Evolutionary conservation across 2,888 invertebrate species (phyloP).

Genomic region (Gnatocerus cornutus): DNA sequence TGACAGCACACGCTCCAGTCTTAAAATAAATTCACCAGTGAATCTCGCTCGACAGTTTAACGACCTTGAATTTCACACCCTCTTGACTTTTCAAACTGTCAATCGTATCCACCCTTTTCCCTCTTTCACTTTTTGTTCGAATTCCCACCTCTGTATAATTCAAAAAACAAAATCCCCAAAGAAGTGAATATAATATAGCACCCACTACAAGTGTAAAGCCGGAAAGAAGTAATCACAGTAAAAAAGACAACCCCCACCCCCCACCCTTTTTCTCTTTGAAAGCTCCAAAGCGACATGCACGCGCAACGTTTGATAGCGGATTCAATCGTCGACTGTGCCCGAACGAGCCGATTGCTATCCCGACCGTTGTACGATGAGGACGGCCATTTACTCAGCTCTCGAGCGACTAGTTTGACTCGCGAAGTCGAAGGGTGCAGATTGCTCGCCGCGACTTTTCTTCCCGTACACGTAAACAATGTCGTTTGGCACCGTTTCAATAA

Average conservation of each 20-base stretch:
- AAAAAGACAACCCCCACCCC: slow-evolving; percentile 9
- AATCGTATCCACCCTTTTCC: neutral
- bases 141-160: neutral
- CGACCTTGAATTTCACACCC: slow-evolving; percentile 4
- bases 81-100: slow-evolving; percentile 2
- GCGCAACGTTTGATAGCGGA: slow-evolving; percentile 43
- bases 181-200: neutral
- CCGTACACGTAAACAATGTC: slow-evolving; percentile 61
- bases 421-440: slow-evolving; percentile 44
- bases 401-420: slow-evolving; percentile 59
- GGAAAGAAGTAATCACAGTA: slow-evolving; percentile 14
- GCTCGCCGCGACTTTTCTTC: slow-evolving; percentile 19
- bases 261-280: slow-evolving; percentile 13
- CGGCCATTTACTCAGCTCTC: slow-evolving; percentile 58
- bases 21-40: too few relatives aligned
- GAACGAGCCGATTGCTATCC: slow-evolving; percentile 39
- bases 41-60: too few relatives aligned
- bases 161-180: slow-evolving; percentile 1
- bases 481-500: slow-evolving; percentile 29
- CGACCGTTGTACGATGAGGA: slow-evolving; percentile 51
- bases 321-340: slow-evolving; percentile 35
- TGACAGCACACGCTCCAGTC: too few relatives aligned
- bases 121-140: slow-evolving; percentile 2
- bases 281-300: slow-evolving; percentile 22
- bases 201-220: neutral